Percentiles rank a stretch among this genome's conserved stretches.
Conservation (phyloP, 2,113 vertebrate species). For the Reinhardtius hippoglossoides region DNA sequence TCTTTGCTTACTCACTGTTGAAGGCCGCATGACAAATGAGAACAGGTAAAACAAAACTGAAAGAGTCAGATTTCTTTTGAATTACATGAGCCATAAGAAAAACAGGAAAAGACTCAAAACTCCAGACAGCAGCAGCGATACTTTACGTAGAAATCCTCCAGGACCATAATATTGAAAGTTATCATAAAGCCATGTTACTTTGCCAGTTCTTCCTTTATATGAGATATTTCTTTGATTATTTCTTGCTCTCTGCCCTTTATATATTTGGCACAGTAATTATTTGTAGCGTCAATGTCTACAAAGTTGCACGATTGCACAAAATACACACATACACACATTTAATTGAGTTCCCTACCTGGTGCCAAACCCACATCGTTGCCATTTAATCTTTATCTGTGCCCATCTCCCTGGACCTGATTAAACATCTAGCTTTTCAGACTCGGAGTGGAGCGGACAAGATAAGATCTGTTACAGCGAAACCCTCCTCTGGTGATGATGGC, state of each 20-base stretch:
- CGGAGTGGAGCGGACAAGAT: conserved; percentile 63
- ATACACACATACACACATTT: conserved; percentile 40
- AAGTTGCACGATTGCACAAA: conserved; percentile 13
- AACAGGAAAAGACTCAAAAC: no score
- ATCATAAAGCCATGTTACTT: not conserved
- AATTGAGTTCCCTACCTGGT: conserved; percentile 45
- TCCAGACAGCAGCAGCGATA: no score
- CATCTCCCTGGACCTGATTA: conserved; percentile 80
- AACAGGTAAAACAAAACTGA: no score
- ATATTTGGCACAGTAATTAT: conserved; percentile 26
- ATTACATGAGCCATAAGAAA: no score
- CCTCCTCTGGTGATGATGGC: conserved; percentile 54
- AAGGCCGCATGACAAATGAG: no score
- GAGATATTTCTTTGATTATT: conserved; percentile 11
- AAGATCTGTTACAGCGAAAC: conserved; percentile 70
- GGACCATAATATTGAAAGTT: not conserved
- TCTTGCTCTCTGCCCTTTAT: conserved; percentile 2
- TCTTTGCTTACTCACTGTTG: no score
- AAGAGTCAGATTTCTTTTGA: no score
- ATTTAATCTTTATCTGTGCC: conserved; percentile 78
- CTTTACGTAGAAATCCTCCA: no score
- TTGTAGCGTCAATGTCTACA: conserved; percentile 2
- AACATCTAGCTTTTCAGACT: conserved; percentile 64
- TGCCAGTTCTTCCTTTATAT: not conserved
- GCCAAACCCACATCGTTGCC: conserved; percentile 72